Evolutionary conservation across 2,113 vertebrate genomes (phyloP).

Genomic region (Micromys minutus): DNA sequence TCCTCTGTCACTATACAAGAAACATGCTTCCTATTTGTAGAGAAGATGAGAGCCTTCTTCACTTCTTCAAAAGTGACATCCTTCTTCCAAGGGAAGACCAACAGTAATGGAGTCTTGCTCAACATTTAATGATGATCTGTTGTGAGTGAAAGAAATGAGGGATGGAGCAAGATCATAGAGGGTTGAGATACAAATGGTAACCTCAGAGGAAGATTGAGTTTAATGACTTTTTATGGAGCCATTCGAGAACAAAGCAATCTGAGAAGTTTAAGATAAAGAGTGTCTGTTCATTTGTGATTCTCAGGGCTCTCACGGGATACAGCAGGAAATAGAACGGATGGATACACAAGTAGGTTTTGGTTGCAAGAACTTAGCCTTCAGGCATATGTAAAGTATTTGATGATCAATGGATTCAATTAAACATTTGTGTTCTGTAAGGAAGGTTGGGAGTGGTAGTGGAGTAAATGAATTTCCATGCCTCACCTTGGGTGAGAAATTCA

Average conservation of each 20-base stretch:
- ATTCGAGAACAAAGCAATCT: not conserved
- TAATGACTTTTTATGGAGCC: not conserved
- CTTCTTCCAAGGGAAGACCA: not conserved
- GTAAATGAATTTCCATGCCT: not conserved
- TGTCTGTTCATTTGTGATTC: not conserved
- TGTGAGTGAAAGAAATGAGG: not conserved
- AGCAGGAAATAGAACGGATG: not conserved
- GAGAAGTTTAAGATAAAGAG: not conserved
- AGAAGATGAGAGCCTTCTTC: not conserved
- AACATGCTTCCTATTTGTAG: not conserved
- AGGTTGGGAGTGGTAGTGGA: not conserved
- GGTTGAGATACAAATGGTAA: not conserved
- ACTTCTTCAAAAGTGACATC: no score
- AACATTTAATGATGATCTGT: not conserved
- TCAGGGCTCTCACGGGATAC: not conserved
- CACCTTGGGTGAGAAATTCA: not conserved
- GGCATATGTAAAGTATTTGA: no score
- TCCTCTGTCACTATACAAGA: not conserved
- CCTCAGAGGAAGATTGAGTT: not conserved
- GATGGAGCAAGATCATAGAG: not conserved
- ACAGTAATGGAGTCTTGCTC: not conserved
- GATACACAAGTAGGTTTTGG: not conserved
- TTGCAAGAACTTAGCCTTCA: not conserved
- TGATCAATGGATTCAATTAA: not conserved
- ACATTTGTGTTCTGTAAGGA: not conserved